These are phyloP conservation scores for Apocrypta bakeri DNA, from an alignment of 1,140 invertebrate genomes.

Conservation along the genomic window DNA sequence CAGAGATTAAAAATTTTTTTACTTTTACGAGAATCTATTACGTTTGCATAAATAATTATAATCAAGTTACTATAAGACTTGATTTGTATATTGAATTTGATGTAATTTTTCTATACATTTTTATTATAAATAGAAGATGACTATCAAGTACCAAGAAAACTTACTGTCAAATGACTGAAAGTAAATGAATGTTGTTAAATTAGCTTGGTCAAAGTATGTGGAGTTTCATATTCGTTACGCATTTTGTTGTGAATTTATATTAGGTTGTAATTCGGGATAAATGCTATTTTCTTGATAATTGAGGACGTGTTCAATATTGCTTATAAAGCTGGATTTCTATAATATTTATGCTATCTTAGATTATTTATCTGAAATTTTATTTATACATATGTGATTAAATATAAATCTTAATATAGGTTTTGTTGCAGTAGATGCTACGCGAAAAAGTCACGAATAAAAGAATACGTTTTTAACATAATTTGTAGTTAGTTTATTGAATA, in stretches of 20 bases:
- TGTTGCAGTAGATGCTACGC: constrained; percentile 36
- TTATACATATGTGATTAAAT: constrained; percentile 17
- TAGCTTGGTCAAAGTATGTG: background rate
- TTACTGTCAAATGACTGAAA: constrained; percentile 27
- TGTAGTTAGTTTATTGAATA: constrained; percentile 21
- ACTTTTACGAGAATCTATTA: constrained; percentile 27
- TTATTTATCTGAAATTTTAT: constrained; percentile 32
- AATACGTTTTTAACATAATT: constrained; percentile 23
- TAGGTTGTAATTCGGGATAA: background rate
- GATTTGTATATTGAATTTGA: constrained; percentile 40
- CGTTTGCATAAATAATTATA: constrained; percentile 44
- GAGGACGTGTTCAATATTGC: constrained; percentile 8
- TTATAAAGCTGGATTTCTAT: constrained; percentile 26
- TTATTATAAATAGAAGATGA: constrained; percentile 20
- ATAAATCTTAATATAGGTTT: constrained; percentile 42
- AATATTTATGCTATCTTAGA: constrained; percentile 12
- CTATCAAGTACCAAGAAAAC: constrained; percentile 17
- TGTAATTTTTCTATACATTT: constrained; percentile 43
- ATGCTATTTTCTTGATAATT: constrained; percentile 33
- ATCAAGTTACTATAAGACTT: constrained; percentile 39
- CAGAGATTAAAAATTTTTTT: constrained; percentile 30
- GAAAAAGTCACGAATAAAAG: constrained; percentile 44
- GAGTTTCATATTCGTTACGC: background rate
- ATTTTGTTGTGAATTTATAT: background rate
- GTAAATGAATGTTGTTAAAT: constrained; percentile 15